Percentiles rank a stretch among this genome's conserved stretches.
Evolutionary conservation across 1,140 invertebrate species (phyloP).

Genomic region (Asbolus verrucosus): DNA sequence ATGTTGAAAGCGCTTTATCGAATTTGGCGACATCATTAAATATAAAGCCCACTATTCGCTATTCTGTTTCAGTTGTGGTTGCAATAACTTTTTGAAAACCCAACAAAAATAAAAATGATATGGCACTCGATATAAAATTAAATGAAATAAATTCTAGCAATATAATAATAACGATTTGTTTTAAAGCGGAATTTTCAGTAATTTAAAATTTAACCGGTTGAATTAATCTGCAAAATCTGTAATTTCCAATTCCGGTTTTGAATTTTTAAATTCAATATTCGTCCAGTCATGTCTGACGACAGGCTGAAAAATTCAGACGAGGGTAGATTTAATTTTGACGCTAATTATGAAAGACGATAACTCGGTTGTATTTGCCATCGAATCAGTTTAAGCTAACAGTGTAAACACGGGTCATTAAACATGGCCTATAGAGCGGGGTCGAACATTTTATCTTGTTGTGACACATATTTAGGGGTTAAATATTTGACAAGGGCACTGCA

Average conservation of each 20-base stretch:
- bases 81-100: too few species aligned
- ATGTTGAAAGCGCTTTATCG: too few species aligned
- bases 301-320: background rate
- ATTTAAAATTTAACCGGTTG: too few species aligned
- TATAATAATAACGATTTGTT: background rate
- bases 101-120: too few species aligned
- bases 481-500: conserved; percentile 35
- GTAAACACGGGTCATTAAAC: conserved; percentile 25
- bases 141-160: too few species aligned
- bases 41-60: too few species aligned
- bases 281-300: background rate
- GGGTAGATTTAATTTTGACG: conserved; percentile 2
- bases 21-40: too few species aligned
- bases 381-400: conserved; percentile 15
- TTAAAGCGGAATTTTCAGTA: too few species aligned
- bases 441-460: conserved; percentile 36
- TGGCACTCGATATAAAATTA: too few species aligned
- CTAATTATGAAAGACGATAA: conserved; percentile 26
- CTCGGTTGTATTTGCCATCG: conserved; percentile 9
- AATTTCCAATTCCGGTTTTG: too few species aligned
- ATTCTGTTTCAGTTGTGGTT: too few species aligned
- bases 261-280: conserved; percentile 9
- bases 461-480: conserved; percentile 39
- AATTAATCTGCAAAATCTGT: too few species aligned
- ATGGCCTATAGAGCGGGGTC: background rate